Conservation (phyloP, 2,797 vertebrate genomes). For the Malacoraja senta region DNA sequence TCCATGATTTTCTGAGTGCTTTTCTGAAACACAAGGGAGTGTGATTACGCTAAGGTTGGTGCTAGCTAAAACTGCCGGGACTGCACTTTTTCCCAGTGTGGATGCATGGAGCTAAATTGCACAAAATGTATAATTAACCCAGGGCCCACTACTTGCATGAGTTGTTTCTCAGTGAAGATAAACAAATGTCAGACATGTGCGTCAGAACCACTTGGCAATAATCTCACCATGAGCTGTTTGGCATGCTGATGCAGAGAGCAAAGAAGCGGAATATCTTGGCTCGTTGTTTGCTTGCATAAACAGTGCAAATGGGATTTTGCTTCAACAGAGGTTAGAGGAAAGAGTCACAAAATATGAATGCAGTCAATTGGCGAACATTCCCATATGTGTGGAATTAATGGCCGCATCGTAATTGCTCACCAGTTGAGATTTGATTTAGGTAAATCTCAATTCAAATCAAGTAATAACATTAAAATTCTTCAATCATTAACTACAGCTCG, state of each 20-base stretch:
- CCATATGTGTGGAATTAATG: conserved; percentile 3
- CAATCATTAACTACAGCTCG: conserved; percentile 8
- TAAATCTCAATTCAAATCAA: not conserved
- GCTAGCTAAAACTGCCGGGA: not conserved
- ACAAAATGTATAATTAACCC: not conserved
- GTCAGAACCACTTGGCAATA: not conserved
- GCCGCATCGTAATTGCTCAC: not conserved
- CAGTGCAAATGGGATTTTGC: not conserved
- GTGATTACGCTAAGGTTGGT: not conserved
- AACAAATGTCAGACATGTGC: not conserved
- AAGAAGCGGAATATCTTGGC: not conserved
- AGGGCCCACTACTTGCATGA: not conserved
- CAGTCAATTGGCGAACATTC: not conserved
- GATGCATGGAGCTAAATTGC: not conserved
- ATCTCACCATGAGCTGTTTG: not conserved
- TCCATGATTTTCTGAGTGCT: not conserved
- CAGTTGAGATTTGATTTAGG: not conserved
- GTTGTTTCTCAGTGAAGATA: not conserved
- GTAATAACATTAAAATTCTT: conserved; percentile 20
- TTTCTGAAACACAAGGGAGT: not conserved
- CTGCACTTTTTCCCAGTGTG: too few species aligned
- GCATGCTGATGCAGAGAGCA: not conserved
- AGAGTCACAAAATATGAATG: not conserved
- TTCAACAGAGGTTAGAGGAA: not conserved
- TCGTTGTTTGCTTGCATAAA: not conserved